Percentiles rank a stretch among this genome's conserved stretches.
phyloP scores from a whole-genome alignment of 2,797 vertebrate genomes.

The Brachyrhaphis roseni region DNA sequence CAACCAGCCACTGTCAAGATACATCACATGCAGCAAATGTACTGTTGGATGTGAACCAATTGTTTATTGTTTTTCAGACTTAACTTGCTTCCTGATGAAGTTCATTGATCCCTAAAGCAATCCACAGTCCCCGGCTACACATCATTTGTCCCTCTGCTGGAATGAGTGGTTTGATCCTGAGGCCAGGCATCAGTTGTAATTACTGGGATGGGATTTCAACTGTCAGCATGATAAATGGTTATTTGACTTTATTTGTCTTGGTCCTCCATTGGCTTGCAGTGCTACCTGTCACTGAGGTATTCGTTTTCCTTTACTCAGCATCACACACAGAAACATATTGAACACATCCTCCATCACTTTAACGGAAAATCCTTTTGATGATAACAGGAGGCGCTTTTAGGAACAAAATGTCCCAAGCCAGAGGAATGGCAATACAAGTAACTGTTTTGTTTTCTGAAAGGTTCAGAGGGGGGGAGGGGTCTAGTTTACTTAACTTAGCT shows the following conservation, averaged over 20 bases:
- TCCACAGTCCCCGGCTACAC: slow-evolving; percentile 42
- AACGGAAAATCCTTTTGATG: slow-evolving; percentile 70
- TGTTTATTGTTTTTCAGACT: slow-evolving; percentile 73
- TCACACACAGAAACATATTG: slow-evolving; percentile 54
- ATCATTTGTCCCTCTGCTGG: slow-evolving; percentile 57
- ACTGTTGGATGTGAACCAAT: slow-evolving; percentile 60
- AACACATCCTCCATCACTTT: slow-evolving; percentile 64
- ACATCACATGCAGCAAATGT: slow-evolving; percentile 58
- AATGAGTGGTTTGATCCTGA: slow-evolving; percentile 67
- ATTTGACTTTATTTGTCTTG: slow-evolving; percentile 76
- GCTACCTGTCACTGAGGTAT: slow-evolving; percentile 60
- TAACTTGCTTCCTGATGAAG: slow-evolving; percentile 71
- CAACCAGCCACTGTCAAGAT: slow-evolving; percentile 48
- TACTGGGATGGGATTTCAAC: slow-evolving; percentile 72
- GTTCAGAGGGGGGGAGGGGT: not conserved
- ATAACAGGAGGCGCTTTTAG: slow-evolving; percentile 48
- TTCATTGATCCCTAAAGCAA: slow-evolving; percentile 72
- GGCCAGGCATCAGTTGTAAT: slow-evolving; percentile 70
- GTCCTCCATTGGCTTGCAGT: slow-evolving; percentile 46
- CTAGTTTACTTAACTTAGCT: slow-evolving; percentile 37
- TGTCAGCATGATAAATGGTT: slow-evolving; percentile 74
- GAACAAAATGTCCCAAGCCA: slow-evolving; percentile 38
- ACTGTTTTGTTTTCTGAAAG: slow-evolving; percentile 25
- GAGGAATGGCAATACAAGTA: slow-evolving; percentile 25
- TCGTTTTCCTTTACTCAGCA: slow-evolving; percentile 71